These are phyloP conservation scores for Platalea minor DNA, from an alignment of 2,797 vertebrate genomes.

Conservation along the genomic window DNA sequence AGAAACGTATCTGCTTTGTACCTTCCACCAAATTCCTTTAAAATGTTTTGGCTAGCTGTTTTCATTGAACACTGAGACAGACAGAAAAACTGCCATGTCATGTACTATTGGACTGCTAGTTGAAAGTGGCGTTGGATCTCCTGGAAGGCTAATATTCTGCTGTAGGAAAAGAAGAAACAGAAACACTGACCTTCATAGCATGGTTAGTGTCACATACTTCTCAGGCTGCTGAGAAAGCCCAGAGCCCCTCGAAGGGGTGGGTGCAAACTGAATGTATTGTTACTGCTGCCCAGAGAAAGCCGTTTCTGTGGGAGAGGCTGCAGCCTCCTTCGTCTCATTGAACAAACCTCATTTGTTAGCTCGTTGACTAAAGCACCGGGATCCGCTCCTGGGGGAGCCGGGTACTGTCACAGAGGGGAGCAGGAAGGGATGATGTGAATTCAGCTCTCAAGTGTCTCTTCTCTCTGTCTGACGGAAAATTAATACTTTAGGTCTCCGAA, in stretches of 20 bases:
- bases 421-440: not conserved
- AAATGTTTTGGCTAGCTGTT: not conserved
- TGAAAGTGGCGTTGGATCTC: not conserved
- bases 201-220: not conserved
- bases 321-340: not conserved
- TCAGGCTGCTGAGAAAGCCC: not conserved
- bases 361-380: not conserved
- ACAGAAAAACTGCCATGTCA: not conserved
- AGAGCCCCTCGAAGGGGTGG: not conserved
- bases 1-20: not conserved
- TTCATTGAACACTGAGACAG: not conserved
- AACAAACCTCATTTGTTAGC: not conserved
- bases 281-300: not conserved
- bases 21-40: not conserved
- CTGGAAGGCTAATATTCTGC: not conserved
- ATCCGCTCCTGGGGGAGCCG: not conserved
- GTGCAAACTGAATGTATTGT: not conserved
- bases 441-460: not conserved
- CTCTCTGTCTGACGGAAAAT: not conserved
- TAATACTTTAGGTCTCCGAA: not conserved
- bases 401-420: not conserved
- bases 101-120: not conserved
- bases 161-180: not conserved
- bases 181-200: not conserved
- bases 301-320: not conserved